Conservation (phyloP, 2,888 invertebrate genomes). For the Crioceris asparagi region DNA sequence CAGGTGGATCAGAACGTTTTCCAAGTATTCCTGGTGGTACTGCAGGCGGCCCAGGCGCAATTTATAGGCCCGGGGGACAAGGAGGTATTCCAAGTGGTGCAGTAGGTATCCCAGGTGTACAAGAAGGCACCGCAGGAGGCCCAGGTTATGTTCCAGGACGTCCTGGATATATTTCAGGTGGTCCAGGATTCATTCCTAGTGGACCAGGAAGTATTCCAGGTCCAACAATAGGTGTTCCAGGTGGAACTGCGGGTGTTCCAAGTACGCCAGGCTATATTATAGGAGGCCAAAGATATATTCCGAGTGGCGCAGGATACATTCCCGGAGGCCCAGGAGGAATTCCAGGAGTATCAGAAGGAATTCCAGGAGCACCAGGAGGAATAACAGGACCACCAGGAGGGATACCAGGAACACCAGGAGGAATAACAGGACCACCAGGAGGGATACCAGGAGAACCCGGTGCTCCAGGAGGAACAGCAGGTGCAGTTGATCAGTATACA, state of each 20-base stretch:
- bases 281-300: neutral
- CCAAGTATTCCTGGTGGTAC: slow-evolving; percentile 1
- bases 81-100: slow-evolving; percentile 1
- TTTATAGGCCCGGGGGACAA: too few relatives aligned
- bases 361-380: slow-evolving; percentile 6
- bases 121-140: slow-evolving; percentile 2
- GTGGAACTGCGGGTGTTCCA: neutral
- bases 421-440: slow-evolving; percentile 9
- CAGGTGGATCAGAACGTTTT: slow-evolving; percentile 2
- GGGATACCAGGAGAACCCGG: slow-evolving; percentile 7
- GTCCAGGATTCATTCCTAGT: slow-evolving; percentile 6
- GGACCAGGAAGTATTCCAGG: neutral
- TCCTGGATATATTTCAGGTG: neutral
- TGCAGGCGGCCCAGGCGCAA: neutral
- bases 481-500: slow-evolving; percentile 4
- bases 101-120: neutral
- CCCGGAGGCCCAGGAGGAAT: slow-evolving; percentile 1
- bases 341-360: slow-evolving; percentile 9
- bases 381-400: slow-evolving; percentile 11
- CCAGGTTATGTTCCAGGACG: neutral
- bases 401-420: slow-evolving; percentile 8
- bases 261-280: neutral
- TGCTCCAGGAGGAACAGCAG: slow-evolving; percentile 4
- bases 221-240: neutral
- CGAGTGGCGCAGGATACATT: neutral